Percentiles rank a stretch among this genome's conserved stretches.
Evolutionary conservation across 1,140 invertebrate genomes (phyloP).

Genomic region (Ostrea denselamellosa): DNA sequence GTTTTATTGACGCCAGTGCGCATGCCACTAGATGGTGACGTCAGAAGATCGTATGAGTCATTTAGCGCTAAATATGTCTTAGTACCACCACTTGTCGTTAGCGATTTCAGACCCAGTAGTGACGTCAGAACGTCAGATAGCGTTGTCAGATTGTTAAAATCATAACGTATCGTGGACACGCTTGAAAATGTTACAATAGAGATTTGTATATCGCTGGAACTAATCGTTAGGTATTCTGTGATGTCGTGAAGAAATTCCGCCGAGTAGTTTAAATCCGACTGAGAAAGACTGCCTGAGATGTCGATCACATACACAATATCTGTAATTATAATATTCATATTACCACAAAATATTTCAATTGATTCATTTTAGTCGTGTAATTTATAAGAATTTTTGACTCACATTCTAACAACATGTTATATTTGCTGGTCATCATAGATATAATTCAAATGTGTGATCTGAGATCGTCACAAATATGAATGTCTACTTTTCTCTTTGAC

Average conservation of each 20-base stretch:
- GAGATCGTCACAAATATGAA: too few species aligned
- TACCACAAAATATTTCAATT: too few species aligned
- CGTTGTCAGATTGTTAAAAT: slow-evolving; percentile 11
- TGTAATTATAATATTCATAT: background rate
- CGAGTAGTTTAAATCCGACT: slow-evolving; percentile 8
- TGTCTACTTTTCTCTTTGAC: too few species aligned
- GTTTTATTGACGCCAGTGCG: slow-evolving; percentile 11
- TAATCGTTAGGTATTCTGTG: slow-evolving; percentile 25
- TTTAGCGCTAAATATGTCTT: slow-evolving; percentile 31
- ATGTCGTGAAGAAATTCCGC: slow-evolving; percentile 42
- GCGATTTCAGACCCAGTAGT: background rate
- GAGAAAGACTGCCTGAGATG: slow-evolving; percentile 27
- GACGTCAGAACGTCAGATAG: background rate
- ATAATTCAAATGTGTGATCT: too few species aligned
- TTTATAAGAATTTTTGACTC: too few species aligned
- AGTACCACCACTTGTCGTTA: slow-evolving; percentile 21
- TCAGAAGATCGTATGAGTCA: background rate
- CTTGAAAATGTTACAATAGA: slow-evolving; percentile 39
- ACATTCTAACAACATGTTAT: too few species aligned
- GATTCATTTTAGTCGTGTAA: too few species aligned
- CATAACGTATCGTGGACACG: background rate
- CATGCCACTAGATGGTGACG: background rate
- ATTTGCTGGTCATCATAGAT: too few species aligned
- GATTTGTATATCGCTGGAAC: slow-evolving; percentile 12
- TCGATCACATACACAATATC: slow-evolving; percentile 47